Conservation (phyloP, 2,888 invertebrate genomes). For the Timandra comae region DNA sequence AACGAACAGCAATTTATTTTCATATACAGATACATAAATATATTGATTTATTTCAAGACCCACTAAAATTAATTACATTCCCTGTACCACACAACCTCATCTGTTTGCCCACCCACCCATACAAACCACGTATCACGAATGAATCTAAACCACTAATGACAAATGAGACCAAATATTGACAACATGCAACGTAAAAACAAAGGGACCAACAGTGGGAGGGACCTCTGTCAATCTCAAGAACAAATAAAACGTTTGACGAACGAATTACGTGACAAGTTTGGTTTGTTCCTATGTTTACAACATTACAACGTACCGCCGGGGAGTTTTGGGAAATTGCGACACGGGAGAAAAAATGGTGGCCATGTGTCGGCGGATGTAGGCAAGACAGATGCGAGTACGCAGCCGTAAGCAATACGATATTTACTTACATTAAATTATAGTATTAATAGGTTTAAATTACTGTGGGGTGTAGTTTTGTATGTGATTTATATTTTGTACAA, state of each 20-base stretch:
- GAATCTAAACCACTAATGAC: conserved; percentile 55
- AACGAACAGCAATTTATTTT: too few species aligned
- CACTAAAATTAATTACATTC: too few species aligned
- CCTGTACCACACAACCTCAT: too few species aligned
- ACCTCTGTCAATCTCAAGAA: conserved; percentile 68
- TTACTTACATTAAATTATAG: background rate
- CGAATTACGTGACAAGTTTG: conserved; percentile 70
- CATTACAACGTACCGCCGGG: conserved; percentile 30
- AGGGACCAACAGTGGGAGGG: conserved; percentile 53
- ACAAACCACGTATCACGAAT: conserved; percentile 44
- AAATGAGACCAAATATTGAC: conserved; percentile 72
- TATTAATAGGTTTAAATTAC: too few species aligned
- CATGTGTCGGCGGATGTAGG: conserved; percentile 20
- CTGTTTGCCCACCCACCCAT: conserved; percentile 46
- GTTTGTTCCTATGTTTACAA: conserved; percentile 50
- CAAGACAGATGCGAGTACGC: conserved; percentile 32
- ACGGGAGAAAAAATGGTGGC: conserved; percentile 33
- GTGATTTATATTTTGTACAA: too few species aligned
- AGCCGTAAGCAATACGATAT: conserved; percentile 22
- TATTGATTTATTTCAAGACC: too few species aligned
- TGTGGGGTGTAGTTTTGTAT: too few species aligned
- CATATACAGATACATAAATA: too few species aligned
- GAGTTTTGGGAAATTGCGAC: conserved; percentile 45
- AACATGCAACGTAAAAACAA: conserved; percentile 65
- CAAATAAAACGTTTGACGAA: conserved; percentile 68